Percentiles rank a stretch among this genome's conserved stretches.
Evolutionary conservation across 1,140 invertebrate species (phyloP).

Genomic region (Drosophila tropicalis): DNA sequence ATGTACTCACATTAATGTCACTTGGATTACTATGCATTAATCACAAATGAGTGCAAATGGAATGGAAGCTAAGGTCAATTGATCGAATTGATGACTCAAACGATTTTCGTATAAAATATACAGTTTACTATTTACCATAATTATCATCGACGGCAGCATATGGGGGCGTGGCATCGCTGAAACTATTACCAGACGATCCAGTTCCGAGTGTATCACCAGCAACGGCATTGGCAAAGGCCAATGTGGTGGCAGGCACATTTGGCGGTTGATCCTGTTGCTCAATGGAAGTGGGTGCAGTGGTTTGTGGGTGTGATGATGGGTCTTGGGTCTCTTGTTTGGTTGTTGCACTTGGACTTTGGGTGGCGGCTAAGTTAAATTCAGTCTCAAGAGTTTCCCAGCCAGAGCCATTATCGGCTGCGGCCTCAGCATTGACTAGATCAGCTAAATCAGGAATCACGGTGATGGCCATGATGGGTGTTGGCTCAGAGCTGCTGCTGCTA

Average conservation of each 20-base stretch:
- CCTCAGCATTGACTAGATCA: slow-evolving; percentile 65
- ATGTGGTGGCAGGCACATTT: slow-evolving; percentile 70
- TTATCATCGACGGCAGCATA: slow-evolving; percentile 78
- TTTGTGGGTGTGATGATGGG: slow-evolving; percentile 5
- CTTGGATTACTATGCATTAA: no score
- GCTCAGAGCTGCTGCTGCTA: slow-evolving; percentile 31
- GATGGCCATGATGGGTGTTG: slow-evolving; percentile 7
- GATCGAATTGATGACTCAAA: slow-evolving; percentile 1
- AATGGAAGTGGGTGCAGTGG: slow-evolving; percentile 72
- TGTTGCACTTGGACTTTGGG: slow-evolving; percentile 35
- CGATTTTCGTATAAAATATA: not conserved
- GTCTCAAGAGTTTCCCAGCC: slow-evolving; percentile 74
- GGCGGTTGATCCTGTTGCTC: slow-evolving; percentile 80
- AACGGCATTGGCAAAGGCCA: slow-evolving; percentile 74
- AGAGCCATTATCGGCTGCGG: slow-evolving; percentile 43
- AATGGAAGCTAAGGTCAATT: no score
- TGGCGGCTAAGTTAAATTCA: slow-evolving; percentile 60
- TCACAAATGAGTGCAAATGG: not conserved
- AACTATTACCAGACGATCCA: slow-evolving; percentile 17
- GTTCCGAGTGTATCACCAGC: slow-evolving; percentile 57
- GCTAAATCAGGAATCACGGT: slow-evolving; percentile 34
- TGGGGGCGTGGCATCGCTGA: slow-evolving; percentile 71
- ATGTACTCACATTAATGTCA: no score
- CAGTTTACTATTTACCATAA: slow-evolving; percentile 72
- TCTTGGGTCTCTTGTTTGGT: slow-evolving; percentile 38